These are phyloP conservation scores for Orchestia grillus DNA, from an alignment of 1,140 invertebrate genomes.

Conservation along the genomic window DNA sequence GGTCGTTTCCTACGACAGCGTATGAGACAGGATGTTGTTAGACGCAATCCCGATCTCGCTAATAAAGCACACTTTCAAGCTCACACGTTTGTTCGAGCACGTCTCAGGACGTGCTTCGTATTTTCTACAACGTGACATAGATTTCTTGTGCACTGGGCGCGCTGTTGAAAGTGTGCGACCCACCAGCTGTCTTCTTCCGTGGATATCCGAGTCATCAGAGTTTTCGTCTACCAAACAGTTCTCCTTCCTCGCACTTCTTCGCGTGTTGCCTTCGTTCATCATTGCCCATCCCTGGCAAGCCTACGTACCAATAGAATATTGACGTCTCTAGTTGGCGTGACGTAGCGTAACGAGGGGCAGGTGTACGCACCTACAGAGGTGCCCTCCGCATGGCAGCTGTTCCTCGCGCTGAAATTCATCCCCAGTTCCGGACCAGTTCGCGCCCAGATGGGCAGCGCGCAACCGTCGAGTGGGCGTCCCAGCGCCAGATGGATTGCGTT, in stretches of 20 bases:
- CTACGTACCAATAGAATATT: neutral
- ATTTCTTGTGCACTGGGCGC: neutral
- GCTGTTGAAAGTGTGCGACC: neutral
- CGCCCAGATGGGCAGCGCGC: conserved; percentile 17
- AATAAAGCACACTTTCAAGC: conserved; percentile 15
- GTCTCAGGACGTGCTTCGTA: neutral
- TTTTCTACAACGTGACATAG: neutral
- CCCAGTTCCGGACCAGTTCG: neutral
- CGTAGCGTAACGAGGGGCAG: neutral
- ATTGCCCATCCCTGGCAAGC: neutral
- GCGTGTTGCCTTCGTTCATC: neutral
- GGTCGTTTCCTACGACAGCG: conserved; percentile 25
- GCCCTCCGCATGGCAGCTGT: neutral
- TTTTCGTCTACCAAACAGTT: neutral
- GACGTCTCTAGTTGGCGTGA: neutral
- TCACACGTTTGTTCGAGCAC: neutral
- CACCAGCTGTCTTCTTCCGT: neutral
- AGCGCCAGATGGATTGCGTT: conserved; percentile 27
- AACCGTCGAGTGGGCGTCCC: neutral
- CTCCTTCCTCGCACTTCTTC: neutral
- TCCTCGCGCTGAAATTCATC: neutral
- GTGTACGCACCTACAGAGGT: neutral
- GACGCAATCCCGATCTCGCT: neutral
- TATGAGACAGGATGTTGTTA: conserved; percentile 51
- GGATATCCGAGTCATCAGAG: neutral